phyloP scores from a whole-genome alignment of 2,797 vertebrate genomes.

The Lepus oiostolus region DNA sequence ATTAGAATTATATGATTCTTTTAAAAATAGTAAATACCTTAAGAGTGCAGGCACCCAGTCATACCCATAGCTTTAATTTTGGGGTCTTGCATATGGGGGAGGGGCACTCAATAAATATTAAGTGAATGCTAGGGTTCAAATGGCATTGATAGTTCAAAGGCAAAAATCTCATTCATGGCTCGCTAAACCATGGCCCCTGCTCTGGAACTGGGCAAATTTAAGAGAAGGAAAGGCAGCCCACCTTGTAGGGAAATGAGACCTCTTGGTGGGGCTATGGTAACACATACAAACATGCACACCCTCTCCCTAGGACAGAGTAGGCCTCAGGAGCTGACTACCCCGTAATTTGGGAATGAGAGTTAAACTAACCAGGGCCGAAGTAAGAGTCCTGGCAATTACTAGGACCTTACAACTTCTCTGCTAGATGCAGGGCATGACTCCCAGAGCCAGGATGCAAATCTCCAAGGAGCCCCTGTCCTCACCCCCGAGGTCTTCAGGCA shows the following conservation, averaged over 20 bases:
- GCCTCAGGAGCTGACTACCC: not conserved
- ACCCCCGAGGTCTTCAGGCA: slow-evolving; percentile 70
- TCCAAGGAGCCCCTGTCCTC: slow-evolving; percentile 56
- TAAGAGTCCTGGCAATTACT: slow-evolving; percentile 17
- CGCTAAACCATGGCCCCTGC: slow-evolving; percentile 7
- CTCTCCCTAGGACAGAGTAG: slow-evolving; percentile 14
- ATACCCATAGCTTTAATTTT: not conserved
- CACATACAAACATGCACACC: not conserved
- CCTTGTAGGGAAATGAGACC: not conserved
- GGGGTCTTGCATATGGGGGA: slow-evolving; percentile 1
- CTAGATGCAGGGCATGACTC: slow-evolving; percentile 32
- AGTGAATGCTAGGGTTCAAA: slow-evolving; percentile 44
- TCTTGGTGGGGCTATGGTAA: not conserved
- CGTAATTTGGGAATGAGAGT: slow-evolving; percentile 21
- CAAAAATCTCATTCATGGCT: slow-evolving; percentile 45
- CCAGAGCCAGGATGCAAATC: slow-evolving; percentile 81
- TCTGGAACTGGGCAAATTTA: slow-evolving; percentile 27
- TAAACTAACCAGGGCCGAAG: slow-evolving; percentile 45
- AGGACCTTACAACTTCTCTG: slow-evolving; percentile 29
- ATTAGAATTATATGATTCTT: slow-evolving; percentile 43
- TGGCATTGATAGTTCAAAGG: slow-evolving; percentile 19
- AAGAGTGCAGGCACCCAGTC: not conserved
- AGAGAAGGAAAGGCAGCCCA: slow-evolving; percentile 34
- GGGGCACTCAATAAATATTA: slow-evolving; percentile 62
- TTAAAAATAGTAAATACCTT: slow-evolving; percentile 36